Evolutionary conservation across 23 tunicate species (phyloP), one percentile per base, ranked within the genome.

Genomic region (Aplidium turbinatum): DNA sequence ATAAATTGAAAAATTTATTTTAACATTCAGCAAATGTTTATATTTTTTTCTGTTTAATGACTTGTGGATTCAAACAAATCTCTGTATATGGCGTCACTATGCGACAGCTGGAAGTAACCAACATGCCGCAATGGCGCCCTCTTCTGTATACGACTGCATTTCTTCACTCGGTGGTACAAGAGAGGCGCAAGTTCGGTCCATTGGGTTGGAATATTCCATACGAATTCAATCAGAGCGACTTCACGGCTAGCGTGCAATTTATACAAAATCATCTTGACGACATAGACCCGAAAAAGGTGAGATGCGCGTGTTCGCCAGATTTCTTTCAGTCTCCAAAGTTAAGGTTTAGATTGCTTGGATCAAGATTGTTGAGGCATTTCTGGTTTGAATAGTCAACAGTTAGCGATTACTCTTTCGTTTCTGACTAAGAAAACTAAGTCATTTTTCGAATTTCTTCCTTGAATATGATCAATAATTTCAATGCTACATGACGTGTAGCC

Each of bases 91-190:
- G n/a, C n/a, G n/a, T n/a, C n/a, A n/a, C n/a, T n/a, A n/a, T n/a
- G n/a, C n/a, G n/a, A n/a, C n/a, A 92, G 87, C 85, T 93, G 3
- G 98, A 93, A 81, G 48, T 93, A 1, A 80, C 98, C 35, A 93
- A 93, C 78, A 93, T 93, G 98, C 89, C 89, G 33, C 98, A 93
- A 70, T 93, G 98, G 98, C 93, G 92, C 28, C 98, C 93, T 20
- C 87, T 93, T 38, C 78, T 93, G 35, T 93, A 85, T 76, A 70
- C 88, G 9, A 93, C 98, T 48, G 98, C 98, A 24, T 93, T 93
- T 40, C 79, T 93, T 33, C 98, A 93, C 77, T 86, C 93, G 52
- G 93, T 93, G 65, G 98, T 93, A 46, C 98, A 93, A 77, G 98
- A 93, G 63, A 68, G 98, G 25, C 42, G 98, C 35, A 93, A 93